Conservation (phyloP, 2,888 invertebrate genomes). For the Apomyelois bistriatella region DNA sequence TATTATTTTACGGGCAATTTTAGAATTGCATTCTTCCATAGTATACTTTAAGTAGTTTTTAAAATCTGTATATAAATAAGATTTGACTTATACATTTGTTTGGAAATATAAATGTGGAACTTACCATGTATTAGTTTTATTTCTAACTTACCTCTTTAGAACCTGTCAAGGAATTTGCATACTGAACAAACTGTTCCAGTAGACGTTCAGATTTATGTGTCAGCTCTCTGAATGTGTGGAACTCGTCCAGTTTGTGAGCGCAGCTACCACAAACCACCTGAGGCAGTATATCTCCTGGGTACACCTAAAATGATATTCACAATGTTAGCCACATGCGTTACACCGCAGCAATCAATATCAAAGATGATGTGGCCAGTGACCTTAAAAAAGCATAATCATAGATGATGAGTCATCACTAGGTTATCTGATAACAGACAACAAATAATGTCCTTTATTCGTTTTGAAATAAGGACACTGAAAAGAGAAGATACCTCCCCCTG, state of each 20-base stretch:
- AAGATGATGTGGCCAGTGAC: slow-evolving; percentile 69
- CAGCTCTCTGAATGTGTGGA: slow-evolving; percentile 87
- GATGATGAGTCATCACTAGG: slow-evolving; percentile 62
- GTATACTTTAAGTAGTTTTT: slow-evolving; percentile 13
- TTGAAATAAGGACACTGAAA: slow-evolving; percentile 33
- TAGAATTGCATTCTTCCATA: no score
- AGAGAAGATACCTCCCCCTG: slow-evolving; percentile 56
- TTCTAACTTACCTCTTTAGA: slow-evolving; percentile 81
- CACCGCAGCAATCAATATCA: slow-evolving; percentile 47
- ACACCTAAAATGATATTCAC: slow-evolving; percentile 79
- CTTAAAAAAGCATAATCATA: slow-evolving; percentile 68
- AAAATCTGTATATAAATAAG: slow-evolving; percentile 16
- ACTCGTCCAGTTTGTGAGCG: slow-evolving; percentile 86
- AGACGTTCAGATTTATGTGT: slow-evolving; percentile 87
- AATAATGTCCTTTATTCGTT: slow-evolving; percentile 32
- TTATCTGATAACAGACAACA: slow-evolving; percentile 59
- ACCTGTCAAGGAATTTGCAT: slow-evolving; percentile 84
- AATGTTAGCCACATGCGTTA: slow-evolving; percentile 38
- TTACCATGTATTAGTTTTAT: slow-evolving; percentile 15
- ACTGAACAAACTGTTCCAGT: slow-evolving; percentile 87
- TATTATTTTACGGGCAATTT: not conserved
- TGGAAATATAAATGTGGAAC: slow-evolving; percentile 19
- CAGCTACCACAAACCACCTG: slow-evolving; percentile 89
- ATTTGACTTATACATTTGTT: slow-evolving; percentile 11
- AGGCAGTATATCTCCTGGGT: slow-evolving; percentile 87